Percentiles rank a stretch among this genome's conserved stretches.
These are phyloP conservation scores for Drosophila tripunctata DNA, from an alignment of 2,888 invertebrate species.

Conservation along the genomic window DNA sequence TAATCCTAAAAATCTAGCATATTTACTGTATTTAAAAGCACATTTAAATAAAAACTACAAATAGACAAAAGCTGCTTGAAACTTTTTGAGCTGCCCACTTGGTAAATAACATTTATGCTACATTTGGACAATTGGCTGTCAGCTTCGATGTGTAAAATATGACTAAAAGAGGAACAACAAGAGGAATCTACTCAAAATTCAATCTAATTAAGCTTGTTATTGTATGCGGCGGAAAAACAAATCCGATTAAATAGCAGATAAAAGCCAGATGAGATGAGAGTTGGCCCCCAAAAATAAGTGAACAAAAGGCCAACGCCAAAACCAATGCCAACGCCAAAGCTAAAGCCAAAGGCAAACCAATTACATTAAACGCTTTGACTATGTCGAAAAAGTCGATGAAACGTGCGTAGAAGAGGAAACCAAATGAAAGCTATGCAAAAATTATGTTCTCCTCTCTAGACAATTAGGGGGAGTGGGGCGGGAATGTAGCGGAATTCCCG, in stretches of 20 bases:
- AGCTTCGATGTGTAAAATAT: constrained; percentile 64
- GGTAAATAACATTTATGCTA: neutral
- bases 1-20: too few relatives aligned
- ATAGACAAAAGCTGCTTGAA: neutral
- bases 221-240: constrained; percentile 61
- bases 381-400: constrained; percentile 39
- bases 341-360: constrained; percentile 60
- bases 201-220: constrained; percentile 80
- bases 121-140: constrained; percentile 23
- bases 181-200: constrained; percentile 40
- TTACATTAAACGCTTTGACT: constrained; percentile 75
- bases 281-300: constrained; percentile 17
- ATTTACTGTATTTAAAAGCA: too few relatives aligned
- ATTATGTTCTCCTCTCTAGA: constrained; percentile 55
- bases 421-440: constrained; percentile 64
- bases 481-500: constrained; percentile 13
- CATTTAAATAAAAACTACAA: too few relatives aligned
- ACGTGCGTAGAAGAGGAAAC: constrained; percentile 54
- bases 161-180: constrained; percentile 28
- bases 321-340: constrained; percentile 37
- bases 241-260: constrained; percentile 65
- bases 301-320: constrained; percentile 25
- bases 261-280: constrained; percentile 36
- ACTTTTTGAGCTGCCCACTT: constrained; percentile 24
- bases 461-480: constrained; percentile 33